These are phyloP conservation scores for Corbicula japonica DNA, from an alignment of 2,888 invertebrate species.

Conservation along the genomic window DNA sequence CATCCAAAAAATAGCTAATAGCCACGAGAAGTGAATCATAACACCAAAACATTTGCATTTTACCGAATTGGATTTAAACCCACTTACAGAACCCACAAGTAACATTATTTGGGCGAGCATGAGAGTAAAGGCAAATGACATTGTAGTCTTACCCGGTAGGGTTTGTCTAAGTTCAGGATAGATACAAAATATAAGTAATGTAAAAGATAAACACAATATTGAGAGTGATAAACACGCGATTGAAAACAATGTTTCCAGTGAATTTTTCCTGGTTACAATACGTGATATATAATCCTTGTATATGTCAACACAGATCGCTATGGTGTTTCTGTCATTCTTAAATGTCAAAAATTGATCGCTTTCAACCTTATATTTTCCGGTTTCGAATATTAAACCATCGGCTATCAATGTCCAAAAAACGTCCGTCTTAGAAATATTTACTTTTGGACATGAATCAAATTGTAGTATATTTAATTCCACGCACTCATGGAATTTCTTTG, in stretches of 20 bases:
- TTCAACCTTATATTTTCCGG: background rate
- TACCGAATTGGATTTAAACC: background rate
- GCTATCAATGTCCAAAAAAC: background rate
- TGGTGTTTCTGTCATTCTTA: too few relatives aligned
- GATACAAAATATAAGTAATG: background rate
- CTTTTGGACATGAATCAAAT: background rate
- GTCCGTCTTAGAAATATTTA: background rate
- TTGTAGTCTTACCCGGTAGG: constrained; percentile 4
- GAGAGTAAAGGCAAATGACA: background rate
- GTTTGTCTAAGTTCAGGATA: background rate
- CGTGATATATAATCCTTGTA: background rate
- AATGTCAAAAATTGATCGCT: background rate
- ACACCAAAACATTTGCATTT: background rate
- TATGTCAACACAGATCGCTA: background rate
- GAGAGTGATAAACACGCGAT: background rate
- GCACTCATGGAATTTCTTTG: too few relatives aligned
- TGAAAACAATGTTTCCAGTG: background rate
- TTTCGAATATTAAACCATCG: background rate
- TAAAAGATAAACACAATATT: background rate
- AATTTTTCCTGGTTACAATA: background rate
- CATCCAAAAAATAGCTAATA: constrained; percentile 1
- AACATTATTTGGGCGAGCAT: constrained; percentile 1
- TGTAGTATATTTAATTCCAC: too few relatives aligned
- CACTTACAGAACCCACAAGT: background rate
- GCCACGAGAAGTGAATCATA: background rate